Conservation (phyloP, 2,113 vertebrate species). For the Dryoscopus gambensis region DNA sequence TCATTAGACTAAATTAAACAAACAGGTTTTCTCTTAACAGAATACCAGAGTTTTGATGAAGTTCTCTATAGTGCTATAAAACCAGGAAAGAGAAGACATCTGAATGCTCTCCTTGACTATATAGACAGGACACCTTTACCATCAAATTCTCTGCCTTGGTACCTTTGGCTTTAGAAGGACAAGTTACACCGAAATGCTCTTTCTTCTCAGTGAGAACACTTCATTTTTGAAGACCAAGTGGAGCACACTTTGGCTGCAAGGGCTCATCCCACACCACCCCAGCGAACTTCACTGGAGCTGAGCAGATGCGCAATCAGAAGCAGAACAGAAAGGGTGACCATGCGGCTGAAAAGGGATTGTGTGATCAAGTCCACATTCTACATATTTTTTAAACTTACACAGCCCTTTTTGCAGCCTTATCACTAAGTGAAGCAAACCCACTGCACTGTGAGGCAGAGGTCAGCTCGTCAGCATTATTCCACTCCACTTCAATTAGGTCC, state of each 20-base stretch:
- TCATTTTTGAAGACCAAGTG: not conserved
- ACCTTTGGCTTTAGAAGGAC: not conserved
- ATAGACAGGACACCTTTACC: not conserved
- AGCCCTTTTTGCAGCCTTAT: not conserved
- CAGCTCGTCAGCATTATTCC: not conserved
- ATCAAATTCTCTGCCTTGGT: not conserved
- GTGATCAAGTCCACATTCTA: not conserved
- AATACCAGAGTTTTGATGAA: not conserved
- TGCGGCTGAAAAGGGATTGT: not conserved
- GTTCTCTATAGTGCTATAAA: not conserved
- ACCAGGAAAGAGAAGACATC: not conserved
- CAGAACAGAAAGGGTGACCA: not conserved
- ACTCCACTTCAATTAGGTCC: slow-evolving; percentile 27
- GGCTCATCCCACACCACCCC: not conserved
- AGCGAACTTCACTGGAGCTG: not conserved
- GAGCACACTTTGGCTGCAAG: not conserved
- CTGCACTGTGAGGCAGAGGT: not conserved
- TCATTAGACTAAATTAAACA: not conserved
- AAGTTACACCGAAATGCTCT: not conserved
- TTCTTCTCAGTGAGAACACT: not conserved
- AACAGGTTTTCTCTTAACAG: not conserved
- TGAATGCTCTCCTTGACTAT: not conserved
- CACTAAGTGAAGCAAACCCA: not conserved
- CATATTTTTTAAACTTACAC: not conserved
- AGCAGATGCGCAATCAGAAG: not conserved